Percentiles rank a stretch among this genome's conserved stretches.
Conservation (phyloP, 2,888 invertebrate species). For the Acanthosepion pharaonis region DNA sequence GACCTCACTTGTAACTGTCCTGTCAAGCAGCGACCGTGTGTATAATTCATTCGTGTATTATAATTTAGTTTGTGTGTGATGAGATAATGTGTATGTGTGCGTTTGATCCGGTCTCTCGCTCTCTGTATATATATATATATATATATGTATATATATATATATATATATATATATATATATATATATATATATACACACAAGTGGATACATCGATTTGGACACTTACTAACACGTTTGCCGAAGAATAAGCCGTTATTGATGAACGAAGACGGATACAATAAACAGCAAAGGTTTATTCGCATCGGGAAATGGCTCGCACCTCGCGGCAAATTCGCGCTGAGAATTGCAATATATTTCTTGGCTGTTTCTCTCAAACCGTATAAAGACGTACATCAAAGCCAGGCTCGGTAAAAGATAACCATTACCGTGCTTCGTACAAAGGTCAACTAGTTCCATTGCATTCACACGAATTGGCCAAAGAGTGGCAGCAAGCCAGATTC, state of each 20-base stretch:
- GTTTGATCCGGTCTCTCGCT: no score
- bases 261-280: background rate
- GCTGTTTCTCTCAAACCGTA: conserved; percentile 18
- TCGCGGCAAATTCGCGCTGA: background rate
- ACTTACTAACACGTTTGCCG: background rate
- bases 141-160: background rate
- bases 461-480: background rate
- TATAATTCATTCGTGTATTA: no score
- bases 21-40: no score
- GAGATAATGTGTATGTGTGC: no score
- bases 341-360: background rate
- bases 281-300: background rate
- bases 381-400: conserved; percentile 33
- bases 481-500: background rate
- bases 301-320: conserved; percentile 10
- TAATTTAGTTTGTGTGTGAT: no score
- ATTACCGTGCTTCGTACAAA: background rate
- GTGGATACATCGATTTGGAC: background rate
- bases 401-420: background rate
- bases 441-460: background rate
- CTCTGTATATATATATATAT: no score
- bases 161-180: background rate
- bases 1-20: no score
- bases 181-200: background rate
- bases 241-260: background rate